These are phyloP conservation scores for Rugalucina vietnamica DNA, from an alignment of 2,888 invertebrate genomes.

Conservation along the genomic window DNA sequence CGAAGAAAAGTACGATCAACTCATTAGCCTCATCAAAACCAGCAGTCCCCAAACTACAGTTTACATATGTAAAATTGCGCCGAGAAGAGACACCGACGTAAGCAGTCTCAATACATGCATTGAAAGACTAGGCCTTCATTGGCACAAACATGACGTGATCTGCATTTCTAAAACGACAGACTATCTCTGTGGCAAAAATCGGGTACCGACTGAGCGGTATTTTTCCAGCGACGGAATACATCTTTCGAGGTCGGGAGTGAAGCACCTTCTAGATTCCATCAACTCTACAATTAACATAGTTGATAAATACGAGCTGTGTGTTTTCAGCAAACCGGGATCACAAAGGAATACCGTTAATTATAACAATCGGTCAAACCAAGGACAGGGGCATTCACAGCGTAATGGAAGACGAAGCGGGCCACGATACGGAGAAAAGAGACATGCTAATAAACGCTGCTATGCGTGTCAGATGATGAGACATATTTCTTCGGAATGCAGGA, in stretches of 20 bases:
- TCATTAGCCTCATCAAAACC: background rate
- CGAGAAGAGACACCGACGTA: background rate
- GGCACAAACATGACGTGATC: background rate
- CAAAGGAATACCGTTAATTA: background rate
- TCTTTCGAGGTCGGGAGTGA: background rate
- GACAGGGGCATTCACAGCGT: background rate
- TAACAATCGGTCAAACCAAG: background rate
- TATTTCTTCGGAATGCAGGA: background rate
- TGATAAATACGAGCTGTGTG: background rate
- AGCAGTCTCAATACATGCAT: background rate
- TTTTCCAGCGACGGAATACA: background rate
- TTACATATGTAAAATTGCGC: background rate
- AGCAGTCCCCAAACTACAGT: background rate
- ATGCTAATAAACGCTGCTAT: background rate
- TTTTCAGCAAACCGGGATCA: background rate
- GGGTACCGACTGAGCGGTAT: background rate
- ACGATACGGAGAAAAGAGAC: background rate
- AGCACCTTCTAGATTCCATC: background rate
- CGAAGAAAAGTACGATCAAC: background rate
- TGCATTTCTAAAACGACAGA: background rate
- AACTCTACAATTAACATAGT: background rate
- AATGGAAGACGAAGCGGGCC: background rate
- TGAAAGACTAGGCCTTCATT: background rate
- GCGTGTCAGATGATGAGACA: background rate
- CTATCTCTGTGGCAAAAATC: background rate